A percentile compares a stretch with the other conserved stretches of the same genome.
Evolutionary conservation across 2,797 vertebrate species (phyloP).

Genomic region (Bovichtus variegatus): DNA sequence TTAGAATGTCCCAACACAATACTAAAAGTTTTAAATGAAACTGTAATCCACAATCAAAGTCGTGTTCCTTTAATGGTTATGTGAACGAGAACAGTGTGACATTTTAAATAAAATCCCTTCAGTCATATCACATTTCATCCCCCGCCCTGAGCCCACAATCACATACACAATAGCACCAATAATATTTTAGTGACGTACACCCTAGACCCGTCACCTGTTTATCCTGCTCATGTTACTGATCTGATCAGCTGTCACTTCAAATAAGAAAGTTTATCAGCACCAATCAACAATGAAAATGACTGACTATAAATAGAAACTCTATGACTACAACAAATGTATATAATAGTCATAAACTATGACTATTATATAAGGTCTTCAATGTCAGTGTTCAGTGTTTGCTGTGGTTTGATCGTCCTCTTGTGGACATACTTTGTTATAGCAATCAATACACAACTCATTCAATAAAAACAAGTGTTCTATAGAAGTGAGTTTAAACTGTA

Average conservation of each 20-base stretch:
- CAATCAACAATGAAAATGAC: background rate
- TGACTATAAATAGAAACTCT: background rate
- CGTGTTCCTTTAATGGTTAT: background rate
- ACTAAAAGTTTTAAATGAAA: background rate
- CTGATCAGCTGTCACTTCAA: background rate
- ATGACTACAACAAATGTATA: background rate
- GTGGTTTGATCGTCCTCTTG: slow-evolving; percentile 43
- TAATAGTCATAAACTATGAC: background rate
- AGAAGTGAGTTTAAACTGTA: background rate
- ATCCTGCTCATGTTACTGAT: too few species aligned
- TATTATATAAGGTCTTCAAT: background rate
- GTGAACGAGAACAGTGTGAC: background rate
- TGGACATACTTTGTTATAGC: slow-evolving; percentile 5
- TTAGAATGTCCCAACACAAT: background rate
- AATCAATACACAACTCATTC: background rate
- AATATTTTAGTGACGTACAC: slow-evolving; percentile 11
- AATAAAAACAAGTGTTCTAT: background rate
- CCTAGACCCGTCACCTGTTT: background rate
- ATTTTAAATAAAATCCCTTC: slow-evolving; percentile 8
- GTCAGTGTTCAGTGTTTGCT: accelerated
- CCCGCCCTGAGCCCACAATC: slow-evolving; percentile 13
- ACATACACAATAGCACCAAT: slow-evolving; percentile 31
- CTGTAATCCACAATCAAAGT: background rate
- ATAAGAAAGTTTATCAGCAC: accelerated
- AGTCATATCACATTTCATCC: slow-evolving; percentile 15